phyloP scores from a whole-genome alignment of 2,888 invertebrate genomes.

The Agrilus mali region DNA sequence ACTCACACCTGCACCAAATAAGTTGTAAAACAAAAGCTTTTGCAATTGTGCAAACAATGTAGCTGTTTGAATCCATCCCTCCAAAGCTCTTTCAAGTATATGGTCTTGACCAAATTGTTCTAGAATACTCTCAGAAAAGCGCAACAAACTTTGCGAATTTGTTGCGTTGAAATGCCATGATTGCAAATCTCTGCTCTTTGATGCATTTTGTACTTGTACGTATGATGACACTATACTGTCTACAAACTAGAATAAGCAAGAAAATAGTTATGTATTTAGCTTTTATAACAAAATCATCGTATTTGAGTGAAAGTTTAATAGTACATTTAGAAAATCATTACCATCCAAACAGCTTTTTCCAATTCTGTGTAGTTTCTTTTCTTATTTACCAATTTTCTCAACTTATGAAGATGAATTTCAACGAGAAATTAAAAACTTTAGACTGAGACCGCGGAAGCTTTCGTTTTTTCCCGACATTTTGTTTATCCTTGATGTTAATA shows the following conservation, averaged over 20 bases:
- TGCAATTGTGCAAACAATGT: slow-evolving; percentile 37
- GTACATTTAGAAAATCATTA: too few species aligned
- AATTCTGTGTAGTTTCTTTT: too few species aligned
- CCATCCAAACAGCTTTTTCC: too few species aligned
- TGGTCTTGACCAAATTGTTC: slow-evolving; percentile 34
- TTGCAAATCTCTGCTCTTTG: slow-evolving; percentile 38
- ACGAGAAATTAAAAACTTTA: too few species aligned
- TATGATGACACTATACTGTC: slow-evolving; percentile 66
- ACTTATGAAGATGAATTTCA: too few species aligned
- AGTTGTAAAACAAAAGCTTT: slow-evolving; percentile 40
- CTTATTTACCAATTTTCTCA: too few species aligned
- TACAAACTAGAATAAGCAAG: slow-evolving; percentile 46
- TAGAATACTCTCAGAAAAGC: slow-evolving; percentile 39
- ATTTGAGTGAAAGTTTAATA: too few species aligned
- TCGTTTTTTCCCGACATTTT: too few species aligned
- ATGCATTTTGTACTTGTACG: slow-evolving; percentile 52
- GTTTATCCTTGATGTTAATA: too few species aligned
- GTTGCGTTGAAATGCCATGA: slow-evolving; percentile 38
- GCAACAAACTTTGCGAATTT: slow-evolving; percentile 38
- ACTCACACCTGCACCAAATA: slow-evolving; percentile 27
- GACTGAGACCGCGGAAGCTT: too few species aligned
- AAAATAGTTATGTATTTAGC: neutral
- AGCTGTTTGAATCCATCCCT: slow-evolving; percentile 37
- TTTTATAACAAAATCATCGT: too few species aligned
- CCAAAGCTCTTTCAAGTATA: slow-evolving; percentile 32